Evolutionary conservation across 2,888 invertebrate genomes (phyloP), one percentile per base, ranked within the genome.

Genomic region (Buathra laborator): DNA sequence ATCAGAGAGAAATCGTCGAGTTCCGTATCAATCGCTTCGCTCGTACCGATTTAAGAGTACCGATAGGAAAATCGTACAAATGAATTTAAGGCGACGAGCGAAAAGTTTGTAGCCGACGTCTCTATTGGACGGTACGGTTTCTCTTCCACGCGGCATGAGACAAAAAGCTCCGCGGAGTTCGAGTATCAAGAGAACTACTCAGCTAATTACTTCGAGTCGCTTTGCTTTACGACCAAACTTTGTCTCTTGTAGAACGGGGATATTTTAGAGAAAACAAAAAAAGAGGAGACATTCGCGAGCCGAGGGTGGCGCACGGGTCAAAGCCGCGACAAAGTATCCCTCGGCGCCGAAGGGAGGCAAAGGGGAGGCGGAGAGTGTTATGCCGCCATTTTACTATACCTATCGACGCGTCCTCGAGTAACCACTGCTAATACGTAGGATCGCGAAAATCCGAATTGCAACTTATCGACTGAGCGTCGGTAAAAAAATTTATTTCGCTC

Each of bases 211-310:
- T 78, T 70, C 24, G 48, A 19, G 77, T 59, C 67, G 78, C 79
- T 79, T 81, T 85, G 66, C 64, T 79, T 82, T 78, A 82, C 83
- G 83, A 70, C 70, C 16, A 7, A 66, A 81, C 32, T 72, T 67
- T 67, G 37, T 67, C 67, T 24, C 24, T 68, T 59, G 24, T 16
- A 9, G 44, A 74, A 46, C 59, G 53, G 7, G 14, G 68, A 32
- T 10, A 32, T 24, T 43, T 51, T 24, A 53, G 46, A 43, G 67
- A 37, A 44, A 29, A 29, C 14, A 59, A 46, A 37, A 37, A 37
- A 56, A 32, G 10, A 12, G 3, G 19, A 19, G 56, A 24, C 24
- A 4, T 24, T 56, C 19, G 10, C 3, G 10, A 9, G 53, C 16
- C 6, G 9, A 19, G 1, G 1, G 16, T 2, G 7, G 19, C 9